Evolutionary conservation across 2,797 vertebrate genomes (phyloP), one percentile per base, ranked within the genome.

Genomic region (Periophthalmus magnuspinnatus): DNA sequence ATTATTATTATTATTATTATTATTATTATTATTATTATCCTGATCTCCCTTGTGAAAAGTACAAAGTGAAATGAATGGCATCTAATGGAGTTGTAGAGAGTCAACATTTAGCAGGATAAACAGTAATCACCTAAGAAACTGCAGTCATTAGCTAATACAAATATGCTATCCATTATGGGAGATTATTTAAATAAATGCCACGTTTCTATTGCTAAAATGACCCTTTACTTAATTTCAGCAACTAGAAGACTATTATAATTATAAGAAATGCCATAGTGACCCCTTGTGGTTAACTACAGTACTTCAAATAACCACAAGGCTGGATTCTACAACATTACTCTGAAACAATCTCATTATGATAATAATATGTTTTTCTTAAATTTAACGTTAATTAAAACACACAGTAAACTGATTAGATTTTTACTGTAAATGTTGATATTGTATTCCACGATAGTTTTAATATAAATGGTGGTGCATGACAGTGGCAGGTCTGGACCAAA

Each of bases 251-350:
- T 41, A 11, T 22, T 9, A 22, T 17, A 17, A 32, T 16, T 56
- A 62, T n/a, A 62, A 41, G 41, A 69, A 75, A 65, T 71, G 70
- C 68, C 52, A 83, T 38, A 64, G 0, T 75, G 87, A 75, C 87
- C 32, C 67, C 83, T 71, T 68, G 85, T 85, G 89, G 86, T 56
- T 33, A 70, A 50, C 74, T 3, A 4, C 21, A 41, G 66, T 1
- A 84, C 7, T 80, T 72, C 82, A 84, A 0, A 54, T 33, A 45
- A 50, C 17, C 13, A 45, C 34, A 5, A 48, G 19, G 32, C 4
- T 7, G 24, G 17, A 36, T 11, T 41, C 2, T 45, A 3, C 59
- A 58, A 55, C 8, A 6, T n/a, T 50, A n/a, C n/a, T 21, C 19
- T 19, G 0, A 9, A 45, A n/a, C 5, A 8, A 7, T 52, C 19